phyloP scores from a whole-genome alignment of 1,140 invertebrate species.

The Drosophila kikkawai region DNA sequence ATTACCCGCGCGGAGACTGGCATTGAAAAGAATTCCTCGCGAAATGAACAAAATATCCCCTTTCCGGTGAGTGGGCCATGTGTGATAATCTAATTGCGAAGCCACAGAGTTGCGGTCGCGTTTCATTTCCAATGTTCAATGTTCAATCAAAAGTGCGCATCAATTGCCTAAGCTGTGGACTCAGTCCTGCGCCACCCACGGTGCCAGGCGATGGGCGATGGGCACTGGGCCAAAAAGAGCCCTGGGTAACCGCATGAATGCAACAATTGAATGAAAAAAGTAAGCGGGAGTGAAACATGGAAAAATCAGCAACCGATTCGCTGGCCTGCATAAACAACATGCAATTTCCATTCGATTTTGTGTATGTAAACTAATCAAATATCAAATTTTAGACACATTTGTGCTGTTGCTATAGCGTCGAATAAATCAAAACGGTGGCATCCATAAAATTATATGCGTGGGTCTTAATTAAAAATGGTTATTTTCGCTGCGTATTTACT shows the following conservation, averaged over 20 bases:
- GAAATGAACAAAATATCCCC: slow-evolving; percentile 38
- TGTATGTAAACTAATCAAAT: slow-evolving; percentile 76
- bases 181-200: slow-evolving; percentile 4
- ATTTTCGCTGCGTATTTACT: slow-evolving; percentile 70
- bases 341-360: slow-evolving; percentile 61
- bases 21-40: slow-evolving; percentile 43
- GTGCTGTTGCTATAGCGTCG: slow-evolving; percentile 1
- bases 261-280: slow-evolving; percentile 49
- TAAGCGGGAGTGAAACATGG: background rate
- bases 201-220: background rate
- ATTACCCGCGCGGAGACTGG: slow-evolving; percentile 55
- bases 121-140: slow-evolving; percentile 74
- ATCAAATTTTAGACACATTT: slow-evolving; percentile 52
- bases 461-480: slow-evolving; percentile 75
- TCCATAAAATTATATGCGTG: slow-evolving; percentile 64
- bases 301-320: slow-evolving; percentile 31
- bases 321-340: slow-evolving; percentile 49
- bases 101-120: slow-evolving; percentile 76
- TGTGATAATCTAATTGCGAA: slow-evolving; percentile 84
- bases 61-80: background rate
- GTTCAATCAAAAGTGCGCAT: slow-evolving; percentile 71
- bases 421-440: slow-evolving; percentile 63
- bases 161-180: slow-evolving; percentile 40
- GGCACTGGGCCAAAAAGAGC: slow-evolving; percentile 16
- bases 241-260: slow-evolving; percentile 46